Percentiles rank a stretch among this genome's conserved stretches.
Conservation (phyloP, 2,113 vertebrate genomes). For the Rhineura floridana region DNA sequence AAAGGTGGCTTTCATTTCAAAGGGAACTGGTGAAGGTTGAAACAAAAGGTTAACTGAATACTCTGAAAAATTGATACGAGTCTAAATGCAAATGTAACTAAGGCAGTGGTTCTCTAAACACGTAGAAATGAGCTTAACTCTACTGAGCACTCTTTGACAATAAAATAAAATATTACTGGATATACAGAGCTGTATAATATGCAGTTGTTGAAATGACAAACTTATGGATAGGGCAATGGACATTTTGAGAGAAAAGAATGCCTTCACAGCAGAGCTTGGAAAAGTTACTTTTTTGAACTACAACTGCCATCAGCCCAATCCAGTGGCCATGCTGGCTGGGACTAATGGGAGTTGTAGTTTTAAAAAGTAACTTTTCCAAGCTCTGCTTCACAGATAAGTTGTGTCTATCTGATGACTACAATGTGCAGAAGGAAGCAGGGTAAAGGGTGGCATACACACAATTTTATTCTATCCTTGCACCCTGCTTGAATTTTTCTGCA, state of each 20-base stretch:
- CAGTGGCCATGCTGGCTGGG: no score
- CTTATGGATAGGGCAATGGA: not conserved
- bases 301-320: no score
- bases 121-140: not conserved
- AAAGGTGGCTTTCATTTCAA: constrained; percentile 36
- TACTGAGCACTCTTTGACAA: not conserved
- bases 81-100: constrained; percentile 38
- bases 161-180: not conserved
- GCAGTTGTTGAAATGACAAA: not conserved
- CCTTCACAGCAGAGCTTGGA: no score
- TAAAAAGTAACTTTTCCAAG: no score
- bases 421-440: not conserved
- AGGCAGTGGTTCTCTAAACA: not conserved
- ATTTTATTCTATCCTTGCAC: not conserved
- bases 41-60: constrained; percentile 39
- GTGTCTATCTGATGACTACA: not conserved
- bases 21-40: constrained; percentile 16
- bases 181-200: not conserved
- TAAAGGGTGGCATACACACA: no score
- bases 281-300: no score
- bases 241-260: not conserved
- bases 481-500: not conserved
- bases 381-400: not conserved
- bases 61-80: constrained; percentile 15
- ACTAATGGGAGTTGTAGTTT: no score